These are phyloP conservation scores for Cacoxenus indagator DNA, from an alignment of 2,888 invertebrate species.

Conservation along the genomic window DNA sequence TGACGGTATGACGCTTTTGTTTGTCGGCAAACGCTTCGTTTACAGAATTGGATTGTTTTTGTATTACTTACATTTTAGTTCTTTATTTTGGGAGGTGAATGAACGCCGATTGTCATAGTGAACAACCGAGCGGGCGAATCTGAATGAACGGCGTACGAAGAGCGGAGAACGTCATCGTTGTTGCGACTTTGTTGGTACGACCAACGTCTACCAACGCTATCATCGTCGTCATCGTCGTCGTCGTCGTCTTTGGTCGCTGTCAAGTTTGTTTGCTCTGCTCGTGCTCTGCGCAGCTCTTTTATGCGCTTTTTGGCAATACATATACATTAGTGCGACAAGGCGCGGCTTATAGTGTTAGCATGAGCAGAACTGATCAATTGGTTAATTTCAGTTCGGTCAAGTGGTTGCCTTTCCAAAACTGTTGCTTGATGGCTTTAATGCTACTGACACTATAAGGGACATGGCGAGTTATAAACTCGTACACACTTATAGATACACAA, in stretches of 20 bases:
- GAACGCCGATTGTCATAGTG: conserved; percentile 50
- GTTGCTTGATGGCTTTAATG: conserved; percentile 10
- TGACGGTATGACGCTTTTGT: conserved; percentile 26
- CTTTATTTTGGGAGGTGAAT: conserved; percentile 60
- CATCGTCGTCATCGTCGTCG: not conserved
- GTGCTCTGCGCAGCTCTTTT: not conserved
- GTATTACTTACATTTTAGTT: conserved; percentile 22
- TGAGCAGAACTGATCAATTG: not conserved
- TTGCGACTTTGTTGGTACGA: conserved; percentile 26
- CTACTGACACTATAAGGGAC: conserved; percentile 8
- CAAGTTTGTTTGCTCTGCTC: not conserved
- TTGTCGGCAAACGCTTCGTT: conserved; percentile 39
- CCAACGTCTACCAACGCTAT: too few species aligned
- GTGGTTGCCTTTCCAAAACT: too few species aligned
- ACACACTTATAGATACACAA: not conserved
- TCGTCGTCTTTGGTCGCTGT: not conserved
- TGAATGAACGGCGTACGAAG: not conserved
- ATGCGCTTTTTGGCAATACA: conserved; percentile 4
- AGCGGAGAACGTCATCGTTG: conserved; percentile 42
- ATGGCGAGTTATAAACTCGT: not conserved
- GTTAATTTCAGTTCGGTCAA: conserved; percentile 1
- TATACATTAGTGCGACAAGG: not conserved
- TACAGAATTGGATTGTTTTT: conserved; percentile 44
- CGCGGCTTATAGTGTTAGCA: not conserved
- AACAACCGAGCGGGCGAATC: not conserved